These are phyloP conservation scores for Accipiter fasciatus DNA, from an alignment of 2,797 vertebrate genomes.

Conservation along the genomic window DNA sequence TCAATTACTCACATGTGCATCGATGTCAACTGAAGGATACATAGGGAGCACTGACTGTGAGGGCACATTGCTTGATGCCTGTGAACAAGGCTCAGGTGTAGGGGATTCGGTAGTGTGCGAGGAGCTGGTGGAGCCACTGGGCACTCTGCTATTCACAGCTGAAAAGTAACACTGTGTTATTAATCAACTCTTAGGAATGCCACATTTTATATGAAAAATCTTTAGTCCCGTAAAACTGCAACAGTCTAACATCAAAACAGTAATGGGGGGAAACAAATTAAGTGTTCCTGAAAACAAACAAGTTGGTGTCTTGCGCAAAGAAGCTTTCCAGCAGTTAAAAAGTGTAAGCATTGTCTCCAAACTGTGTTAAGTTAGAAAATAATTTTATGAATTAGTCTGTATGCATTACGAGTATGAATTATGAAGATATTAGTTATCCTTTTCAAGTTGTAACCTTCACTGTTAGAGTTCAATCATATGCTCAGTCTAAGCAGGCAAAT, in stretches of 20 bases:
- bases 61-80: constrained; percentile 81
- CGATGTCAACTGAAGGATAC: constrained; percentile 96
- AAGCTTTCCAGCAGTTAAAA: background rate
- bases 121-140: constrained; percentile 73
- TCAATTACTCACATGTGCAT: constrained; percentile 93
- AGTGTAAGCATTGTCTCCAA: background rate
- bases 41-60: constrained; percentile 89
- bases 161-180: constrained; percentile 63
- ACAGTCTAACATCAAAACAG: background rate
- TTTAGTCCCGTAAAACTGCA: background rate
- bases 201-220: background rate
- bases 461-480: background rate
- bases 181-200: background rate
- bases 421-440: background rate
- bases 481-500: background rate
- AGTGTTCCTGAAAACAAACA: background rate
- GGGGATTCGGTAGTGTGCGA: constrained; percentile 84
- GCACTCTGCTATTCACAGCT: constrained; percentile 96
- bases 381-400: background rate
- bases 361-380: background rate
- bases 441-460: background rate
- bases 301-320: background rate
- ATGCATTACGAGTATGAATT: background rate
- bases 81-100: constrained; percentile 84
- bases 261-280: background rate